Base-by-base conservation (phyloP, 2,113 vertebrate species). In the Zosterops hypoxanthus region DNA sequence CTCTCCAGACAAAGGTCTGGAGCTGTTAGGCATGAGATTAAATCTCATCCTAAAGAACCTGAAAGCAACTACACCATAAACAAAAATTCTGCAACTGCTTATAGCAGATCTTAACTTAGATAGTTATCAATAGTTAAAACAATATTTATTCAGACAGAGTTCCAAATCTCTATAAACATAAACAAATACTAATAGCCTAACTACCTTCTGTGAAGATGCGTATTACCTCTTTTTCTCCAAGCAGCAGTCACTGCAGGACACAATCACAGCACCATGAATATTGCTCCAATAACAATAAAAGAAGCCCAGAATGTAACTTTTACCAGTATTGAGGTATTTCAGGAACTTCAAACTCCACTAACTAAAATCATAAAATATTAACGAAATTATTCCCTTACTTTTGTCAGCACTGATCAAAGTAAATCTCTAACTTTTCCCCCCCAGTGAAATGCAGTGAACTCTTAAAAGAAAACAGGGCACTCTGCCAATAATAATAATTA, bases 161-260 rank as follows among this genome's bases (percentile, higher is more conserved):
- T 84, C 44, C 49, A 71, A 39, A 63, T 55, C 11, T 70, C 46
- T 59, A 24, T 25, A 89, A 47, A 87, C 6, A 6, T 8, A 25
- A 80, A 34, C 39, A 87, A 53, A 76, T 12, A 46, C 12, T 66
- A 61, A 44, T 2, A 69, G 55, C 12, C 42, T 33, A 41, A 59
- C 49, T 61, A 18, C 26, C 90, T 75, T 55, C 64, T 59, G 25
- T 6, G 8, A 41, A 46, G 33, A 39, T 0, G 2, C 53, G 39
- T 0, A 19, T 14, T 50, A 33, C 4, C 24, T 53, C 57, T 5
- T 85, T 9, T 56, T 4, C 15, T 46, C 22, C 69, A 33, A 41
- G n/a, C 47, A 60, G 56, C 64, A 78, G 50, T 4, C 0, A 0
- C 52, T 36, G 28, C 42, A 64, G 28, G 26, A 25, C 24, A 68